Percentiles rank a stretch among this genome's conserved stretches.
phyloP scores from a whole-genome alignment of 2,113 vertebrate species.

The Uria aalge region DNA sequence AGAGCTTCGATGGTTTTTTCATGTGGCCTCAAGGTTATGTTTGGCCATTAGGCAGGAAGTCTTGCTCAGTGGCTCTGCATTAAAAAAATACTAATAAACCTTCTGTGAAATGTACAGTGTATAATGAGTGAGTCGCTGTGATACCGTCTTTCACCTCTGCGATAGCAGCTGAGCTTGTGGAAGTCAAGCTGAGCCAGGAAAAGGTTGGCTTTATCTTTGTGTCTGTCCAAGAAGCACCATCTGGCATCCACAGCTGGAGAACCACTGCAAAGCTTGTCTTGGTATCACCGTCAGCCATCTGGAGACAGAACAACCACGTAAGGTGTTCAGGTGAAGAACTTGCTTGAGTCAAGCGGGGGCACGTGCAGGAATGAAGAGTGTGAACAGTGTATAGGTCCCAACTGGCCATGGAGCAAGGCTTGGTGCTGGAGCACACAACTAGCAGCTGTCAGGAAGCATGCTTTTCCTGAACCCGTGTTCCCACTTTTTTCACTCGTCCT shows the following conservation, averaged over 20 bases:
- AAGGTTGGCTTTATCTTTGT: not conserved
- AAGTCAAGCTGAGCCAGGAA: not conserved
- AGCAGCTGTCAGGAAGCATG: not conserved
- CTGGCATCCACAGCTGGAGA: not conserved
- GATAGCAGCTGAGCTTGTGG: not conserved
- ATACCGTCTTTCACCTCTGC: not conserved
- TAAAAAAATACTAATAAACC: not conserved
- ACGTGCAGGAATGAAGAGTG: not conserved
- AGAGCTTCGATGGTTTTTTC: not conserved
- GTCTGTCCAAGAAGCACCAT: not conserved
- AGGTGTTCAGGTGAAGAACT: not conserved
- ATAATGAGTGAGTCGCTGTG: not conserved
- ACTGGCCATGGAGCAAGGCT: fast-evolving
- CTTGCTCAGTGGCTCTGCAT: not conserved
- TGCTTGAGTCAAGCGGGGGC: not conserved
- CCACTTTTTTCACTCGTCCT: not conserved
- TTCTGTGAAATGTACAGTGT: not conserved
- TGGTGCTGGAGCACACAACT: not conserved
- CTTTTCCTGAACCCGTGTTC: not conserved
- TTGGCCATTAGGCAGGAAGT: not conserved
- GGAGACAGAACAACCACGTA: not conserved
- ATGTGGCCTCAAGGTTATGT: not conserved
- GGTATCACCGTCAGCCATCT: not conserved
- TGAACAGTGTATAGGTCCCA: not conserved
- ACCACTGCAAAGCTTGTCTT: not conserved